A percentile compares a stretch with the other conserved stretches of the same genome.
Conservation (phyloP, 2,113 vertebrate species). For the Odocoileus hemionus region DNA sequence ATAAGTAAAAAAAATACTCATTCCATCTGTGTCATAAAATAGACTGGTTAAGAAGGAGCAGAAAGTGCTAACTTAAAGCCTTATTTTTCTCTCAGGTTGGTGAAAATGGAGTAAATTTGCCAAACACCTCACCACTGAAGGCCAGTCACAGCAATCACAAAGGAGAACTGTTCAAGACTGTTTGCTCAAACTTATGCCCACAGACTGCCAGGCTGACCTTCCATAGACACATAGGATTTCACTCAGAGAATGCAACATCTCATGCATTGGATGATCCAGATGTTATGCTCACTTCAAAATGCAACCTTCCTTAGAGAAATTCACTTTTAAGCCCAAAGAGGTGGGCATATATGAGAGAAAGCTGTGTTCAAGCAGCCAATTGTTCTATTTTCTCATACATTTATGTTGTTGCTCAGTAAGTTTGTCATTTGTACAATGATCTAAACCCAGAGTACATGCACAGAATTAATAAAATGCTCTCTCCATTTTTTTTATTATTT, state of each 20-base stretch:
- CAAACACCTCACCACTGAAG: background rate
- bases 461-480: constrained; percentile 49
- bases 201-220: background rate
- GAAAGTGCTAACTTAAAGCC: background rate
- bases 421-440: constrained; percentile 21
- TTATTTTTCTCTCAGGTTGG: background rate
- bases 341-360: background rate
- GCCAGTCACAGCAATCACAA: background rate
- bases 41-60: background rate
- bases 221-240: background rate
- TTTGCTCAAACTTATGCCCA: background rate
- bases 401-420: background rate
- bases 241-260: background rate
- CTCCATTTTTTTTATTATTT: constrained; percentile 62
- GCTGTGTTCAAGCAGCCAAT: background rate
- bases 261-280: background rate
- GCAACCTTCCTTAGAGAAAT: background rate
- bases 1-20: background rate
- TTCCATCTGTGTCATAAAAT: background rate
- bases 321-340: background rate
- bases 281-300: background rate
- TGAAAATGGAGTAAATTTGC: background rate
- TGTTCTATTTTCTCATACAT: background rate
- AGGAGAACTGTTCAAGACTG: background rate
- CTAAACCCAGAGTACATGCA: background rate